Evolutionary conservation across 1,140 invertebrate genomes (phyloP).

Genomic region (Drosophila tsacasi): DNA sequence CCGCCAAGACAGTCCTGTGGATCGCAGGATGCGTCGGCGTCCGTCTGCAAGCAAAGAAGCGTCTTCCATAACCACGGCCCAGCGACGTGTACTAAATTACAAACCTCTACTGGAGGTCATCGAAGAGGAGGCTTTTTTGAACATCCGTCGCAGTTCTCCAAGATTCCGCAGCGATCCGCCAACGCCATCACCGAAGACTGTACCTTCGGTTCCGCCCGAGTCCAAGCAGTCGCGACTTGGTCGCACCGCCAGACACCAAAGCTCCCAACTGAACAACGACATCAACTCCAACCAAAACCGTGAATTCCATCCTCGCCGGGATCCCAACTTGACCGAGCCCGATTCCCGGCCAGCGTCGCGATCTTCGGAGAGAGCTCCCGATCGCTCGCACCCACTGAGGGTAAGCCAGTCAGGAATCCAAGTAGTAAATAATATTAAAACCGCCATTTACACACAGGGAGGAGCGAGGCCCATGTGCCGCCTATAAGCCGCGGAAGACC

Average conservation of each 20-base stretch:
- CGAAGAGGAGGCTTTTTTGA: conserved; percentile 35
- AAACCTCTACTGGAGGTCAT: conserved; percentile 55
- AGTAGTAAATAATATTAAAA: background rate
- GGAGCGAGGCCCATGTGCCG: conserved; percentile 28
- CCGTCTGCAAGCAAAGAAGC: too few species aligned
- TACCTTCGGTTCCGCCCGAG: background rate
- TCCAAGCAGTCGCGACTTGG: background rate
- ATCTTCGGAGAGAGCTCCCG: background rate
- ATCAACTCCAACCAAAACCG: background rate
- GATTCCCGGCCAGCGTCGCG: background rate
- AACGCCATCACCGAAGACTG: background rate
- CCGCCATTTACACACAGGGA: background rate
- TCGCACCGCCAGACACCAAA: background rate
- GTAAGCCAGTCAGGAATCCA: conserved; percentile 1
- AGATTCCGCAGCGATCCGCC: background rate
- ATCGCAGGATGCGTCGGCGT: conserved; percentile 1
- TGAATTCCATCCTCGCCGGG: background rate
- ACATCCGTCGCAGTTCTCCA: background rate
- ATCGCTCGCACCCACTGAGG: background rate
- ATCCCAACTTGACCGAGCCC: background rate
- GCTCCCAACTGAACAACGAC: background rate
- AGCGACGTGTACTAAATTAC: background rate
- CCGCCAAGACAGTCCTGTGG: background rate
- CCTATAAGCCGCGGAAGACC: conserved; percentile 46
- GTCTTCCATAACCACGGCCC: conserved; percentile 5